Percentiles rank a stretch among this genome's conserved stretches.
Conservation (phyloP, 1,140 invertebrate species). For the Saccostrea cuccullata region DNA sequence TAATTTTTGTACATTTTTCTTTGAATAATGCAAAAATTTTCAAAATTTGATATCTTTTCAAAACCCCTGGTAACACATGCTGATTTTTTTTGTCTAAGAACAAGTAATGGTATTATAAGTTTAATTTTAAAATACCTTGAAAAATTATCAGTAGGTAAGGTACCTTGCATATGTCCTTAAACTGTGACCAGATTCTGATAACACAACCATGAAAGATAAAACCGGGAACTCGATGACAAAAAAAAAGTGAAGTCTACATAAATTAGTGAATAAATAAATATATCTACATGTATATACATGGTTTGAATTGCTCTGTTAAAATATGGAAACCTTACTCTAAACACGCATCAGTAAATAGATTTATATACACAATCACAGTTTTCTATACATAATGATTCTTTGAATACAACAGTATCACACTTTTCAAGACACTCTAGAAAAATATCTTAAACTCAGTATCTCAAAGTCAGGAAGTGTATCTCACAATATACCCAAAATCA, state of each 20-base stretch:
- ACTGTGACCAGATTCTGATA: background rate
- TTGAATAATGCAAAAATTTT: no score
- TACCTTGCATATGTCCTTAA: background rate
- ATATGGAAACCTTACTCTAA: background rate
- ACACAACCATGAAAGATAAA: slow-evolving; percentile 4
- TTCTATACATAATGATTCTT: background rate
- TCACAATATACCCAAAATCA: background rate
- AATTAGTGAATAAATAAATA: background rate
- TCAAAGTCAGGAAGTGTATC: background rate
- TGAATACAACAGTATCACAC: background rate
- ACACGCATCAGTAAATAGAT: background rate
- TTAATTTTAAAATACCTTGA: no score
- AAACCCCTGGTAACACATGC: no score
- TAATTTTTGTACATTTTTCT: no score
- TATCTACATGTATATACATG: background rate
- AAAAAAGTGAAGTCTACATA: background rate
- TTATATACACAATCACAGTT: slow-evolving; percentile 18
- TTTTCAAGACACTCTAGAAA: slow-evolving; percentile 6
- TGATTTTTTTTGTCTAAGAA: no score
- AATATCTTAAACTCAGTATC: background rate
- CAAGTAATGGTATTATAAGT: no score
- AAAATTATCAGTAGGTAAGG: no score
- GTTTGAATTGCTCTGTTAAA: background rate
- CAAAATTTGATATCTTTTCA: no score
- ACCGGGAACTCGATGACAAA: slow-evolving; percentile 17